Evolutionary conservation across 1,140 invertebrate species (phyloP).

Genomic region (Heliconius eleuchia): DNA sequence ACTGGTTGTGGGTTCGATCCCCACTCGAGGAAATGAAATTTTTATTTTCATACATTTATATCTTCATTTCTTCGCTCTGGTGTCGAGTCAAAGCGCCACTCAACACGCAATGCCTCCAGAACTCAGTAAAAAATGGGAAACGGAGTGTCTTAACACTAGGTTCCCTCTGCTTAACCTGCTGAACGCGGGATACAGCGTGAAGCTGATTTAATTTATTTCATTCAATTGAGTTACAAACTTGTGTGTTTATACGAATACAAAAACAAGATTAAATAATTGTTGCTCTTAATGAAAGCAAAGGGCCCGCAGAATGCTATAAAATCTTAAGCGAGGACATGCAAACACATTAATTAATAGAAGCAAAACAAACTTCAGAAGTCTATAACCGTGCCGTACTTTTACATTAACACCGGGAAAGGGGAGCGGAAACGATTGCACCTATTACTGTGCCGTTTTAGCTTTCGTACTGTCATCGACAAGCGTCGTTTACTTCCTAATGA

Average conservation of each 20-base stretch:
- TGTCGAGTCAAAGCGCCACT: too few species aligned
- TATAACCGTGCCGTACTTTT: conserved; percentile 70
- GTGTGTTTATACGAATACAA: conserved; percentile 1
- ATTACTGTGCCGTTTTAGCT: conserved; percentile 50
- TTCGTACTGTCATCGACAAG: conserved; percentile 35
- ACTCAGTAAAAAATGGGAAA: too few species aligned
- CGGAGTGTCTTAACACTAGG: too few species aligned
- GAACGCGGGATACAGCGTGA: too few species aligned
- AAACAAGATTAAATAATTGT: conserved; percentile 21
- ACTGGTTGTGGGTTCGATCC: too few species aligned
- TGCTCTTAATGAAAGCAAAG: conserved; percentile 18
- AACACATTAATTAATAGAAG: conserved; percentile 77
- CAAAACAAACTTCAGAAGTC: conserved; percentile 74
- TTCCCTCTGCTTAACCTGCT: too few species aligned
- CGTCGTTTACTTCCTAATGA: conserved; percentile 37
- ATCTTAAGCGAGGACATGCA: conserved; percentile 62
- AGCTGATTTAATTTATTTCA: not conserved
- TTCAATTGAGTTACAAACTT: not conserved
- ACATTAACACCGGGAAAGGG: conserved; percentile 68
- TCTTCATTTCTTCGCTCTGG: not conserved
- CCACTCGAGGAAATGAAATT: too few species aligned
- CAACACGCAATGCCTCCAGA: too few species aligned
- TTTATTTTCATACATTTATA: not conserved
- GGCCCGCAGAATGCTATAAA: conserved; percentile 46
- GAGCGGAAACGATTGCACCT: conserved; percentile 66